Evolutionary conservation across 2,797 vertebrate species (phyloP).

Genomic region (Coilia nasus): DNA sequence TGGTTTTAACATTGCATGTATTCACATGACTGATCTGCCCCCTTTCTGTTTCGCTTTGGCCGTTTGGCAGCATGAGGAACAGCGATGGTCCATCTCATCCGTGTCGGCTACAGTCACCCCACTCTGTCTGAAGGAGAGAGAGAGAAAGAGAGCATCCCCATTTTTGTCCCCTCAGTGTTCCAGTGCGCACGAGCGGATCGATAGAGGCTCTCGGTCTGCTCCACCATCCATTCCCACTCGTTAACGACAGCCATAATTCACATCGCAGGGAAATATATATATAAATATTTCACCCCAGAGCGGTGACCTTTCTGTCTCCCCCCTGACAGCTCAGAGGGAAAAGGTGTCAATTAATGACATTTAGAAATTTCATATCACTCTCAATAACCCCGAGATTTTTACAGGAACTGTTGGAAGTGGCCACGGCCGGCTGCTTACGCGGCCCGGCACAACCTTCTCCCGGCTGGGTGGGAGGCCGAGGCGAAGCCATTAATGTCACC

Average conservation of each 20-base stretch:
- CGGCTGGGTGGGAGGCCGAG: slow-evolving; percentile 38
- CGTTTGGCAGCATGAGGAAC: neutral
- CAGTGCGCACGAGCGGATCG: slow-evolving; percentile 67
- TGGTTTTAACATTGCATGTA: slow-evolving; percentile 5
- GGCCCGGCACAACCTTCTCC: slow-evolving; percentile 40
- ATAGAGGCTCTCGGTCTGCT: slow-evolving; percentile 76
- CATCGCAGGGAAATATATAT: slow-evolving; percentile 59
- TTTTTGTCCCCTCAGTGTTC: slow-evolving; percentile 60
- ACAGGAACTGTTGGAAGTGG: slow-evolving; percentile 61
- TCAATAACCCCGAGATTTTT: slow-evolving; percentile 78
- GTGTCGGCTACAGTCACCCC: neutral
- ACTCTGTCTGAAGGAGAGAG: too few relatives aligned
- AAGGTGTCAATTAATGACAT: slow-evolving; percentile 85
- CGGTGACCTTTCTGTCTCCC: slow-evolving; percentile 79
- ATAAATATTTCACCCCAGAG: slow-evolving; percentile 70
- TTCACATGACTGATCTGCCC: neutral
- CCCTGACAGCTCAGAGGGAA: slow-evolving; percentile 74
- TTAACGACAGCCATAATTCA: slow-evolving; percentile 84
- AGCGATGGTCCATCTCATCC: neutral
- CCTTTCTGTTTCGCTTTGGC: neutral
- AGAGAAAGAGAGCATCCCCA: slow-evolving; percentile 34
- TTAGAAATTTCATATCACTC: slow-evolving; percentile 80
- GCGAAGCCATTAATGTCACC: slow-evolving; percentile 69
- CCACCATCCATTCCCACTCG: slow-evolving; percentile 73
- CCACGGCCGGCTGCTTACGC: slow-evolving; percentile 23